Evolutionary conservation across 2,113 vertebrate genomes (phyloP).

Genomic region (Bubo bubo): DNA sequence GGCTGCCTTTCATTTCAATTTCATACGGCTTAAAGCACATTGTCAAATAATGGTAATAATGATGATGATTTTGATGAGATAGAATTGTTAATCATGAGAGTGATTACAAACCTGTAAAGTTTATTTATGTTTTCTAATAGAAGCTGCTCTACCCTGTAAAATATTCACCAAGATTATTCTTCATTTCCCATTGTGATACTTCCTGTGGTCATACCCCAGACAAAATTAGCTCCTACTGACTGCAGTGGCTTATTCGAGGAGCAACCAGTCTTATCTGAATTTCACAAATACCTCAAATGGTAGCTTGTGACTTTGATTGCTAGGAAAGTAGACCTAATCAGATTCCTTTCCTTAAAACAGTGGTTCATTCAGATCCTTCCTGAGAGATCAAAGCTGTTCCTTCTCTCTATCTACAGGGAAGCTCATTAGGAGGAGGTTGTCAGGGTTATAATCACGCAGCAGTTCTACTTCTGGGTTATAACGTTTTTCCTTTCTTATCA

Average conservation of each 20-base stretch:
- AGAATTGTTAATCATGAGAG: neutral
- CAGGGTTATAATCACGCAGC: constrained; percentile 79
- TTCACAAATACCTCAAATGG: constrained; percentile 79
- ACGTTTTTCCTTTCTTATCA: constrained; percentile 76
- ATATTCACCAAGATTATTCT: neutral
- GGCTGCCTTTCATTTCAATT: neutral
- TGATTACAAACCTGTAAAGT: neutral
- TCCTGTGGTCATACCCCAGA: constrained; percentile 48
- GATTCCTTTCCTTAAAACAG: constrained; percentile 76
- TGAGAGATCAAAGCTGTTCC: constrained; percentile 80
- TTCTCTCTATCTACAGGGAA: constrained; percentile 75
- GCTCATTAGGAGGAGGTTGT: constrained; percentile 78
- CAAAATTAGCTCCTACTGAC: constrained; percentile 70
- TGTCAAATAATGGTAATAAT: neutral
- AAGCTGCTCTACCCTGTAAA: neutral
- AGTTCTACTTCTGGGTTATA: constrained; percentile 79
- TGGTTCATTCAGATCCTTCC: constrained; percentile 71
- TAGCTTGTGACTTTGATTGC: constrained; percentile 81
- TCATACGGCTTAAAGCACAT: neutral
- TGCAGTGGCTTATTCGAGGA: constrained; percentile 63
- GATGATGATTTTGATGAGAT: neutral
- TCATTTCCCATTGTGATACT: neutral
- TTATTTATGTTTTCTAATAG: neutral
- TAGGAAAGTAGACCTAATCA: constrained; percentile 67
- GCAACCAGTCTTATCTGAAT: constrained; percentile 76